Base-by-base conservation (phyloP, 2,888 invertebrate genomes). In the Dicycla oo region DNA sequence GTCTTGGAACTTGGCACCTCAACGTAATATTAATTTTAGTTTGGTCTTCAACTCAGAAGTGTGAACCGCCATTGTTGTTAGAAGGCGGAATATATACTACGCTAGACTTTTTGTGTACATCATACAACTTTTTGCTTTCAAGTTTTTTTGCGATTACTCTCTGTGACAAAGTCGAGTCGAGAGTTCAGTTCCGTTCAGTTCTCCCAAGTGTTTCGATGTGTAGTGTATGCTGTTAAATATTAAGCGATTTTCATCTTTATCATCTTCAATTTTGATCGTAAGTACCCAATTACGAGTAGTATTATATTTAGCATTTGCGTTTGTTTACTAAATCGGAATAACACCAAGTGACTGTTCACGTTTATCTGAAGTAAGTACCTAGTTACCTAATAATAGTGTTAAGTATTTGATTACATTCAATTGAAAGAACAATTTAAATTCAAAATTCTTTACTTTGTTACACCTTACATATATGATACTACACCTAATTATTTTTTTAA, bases 1-100 rank as follows among this genome's bases (percentile, higher is more conserved):
- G 85, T 87, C 80, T 88, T 84, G 80, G 83, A 86, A 91, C 88
- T 93, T 94, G 93, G 94, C 94, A 92, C 81, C 73, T 81, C 77
- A 71, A 68, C 38, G 8, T 63, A 75, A 82, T 83, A 87, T 88
- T 88, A 85, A 86, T 89, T 89, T 90, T 89, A 87, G 75, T 76
- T 75, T 65, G 79, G 80, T 81, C 69, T 80, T 72, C 68, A 75
- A 67, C 72, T 72, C 57, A 23, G 38, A 66, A 58, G 67, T 62
- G 65, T 64, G n/a, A 64, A 78, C 53, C 26, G 73, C 73, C 58
- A 78, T 75, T 73, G 68, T 67, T 69, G 69, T 82, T 69, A 49
- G 72, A 78, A 75, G 75, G 69, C 66, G 81, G 58, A 71, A 85
- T 83, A 78, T 85, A 69, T 69, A 67, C 47, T 58, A 18, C 45